Percentiles rank a stretch among this genome's conserved stretches.
Conservation (phyloP, 2,797 vertebrate genomes). For the Gallirallus australis region DNA sequence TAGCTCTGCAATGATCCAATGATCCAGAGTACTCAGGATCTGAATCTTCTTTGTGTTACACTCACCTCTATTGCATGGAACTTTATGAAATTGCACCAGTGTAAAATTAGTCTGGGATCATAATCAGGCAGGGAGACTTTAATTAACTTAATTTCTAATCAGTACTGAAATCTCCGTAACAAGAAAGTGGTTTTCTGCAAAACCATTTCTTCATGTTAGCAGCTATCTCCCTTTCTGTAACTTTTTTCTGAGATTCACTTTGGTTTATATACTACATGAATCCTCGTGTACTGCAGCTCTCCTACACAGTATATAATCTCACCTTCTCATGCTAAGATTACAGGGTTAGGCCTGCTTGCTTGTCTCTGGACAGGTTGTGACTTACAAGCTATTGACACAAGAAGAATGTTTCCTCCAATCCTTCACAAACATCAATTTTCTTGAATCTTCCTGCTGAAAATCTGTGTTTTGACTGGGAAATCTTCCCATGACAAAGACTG, state of each 20-base stretch:
- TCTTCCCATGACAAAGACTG: neutral
- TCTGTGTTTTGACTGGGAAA: neutral
- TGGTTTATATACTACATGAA: neutral
- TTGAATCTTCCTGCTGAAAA: neutral
- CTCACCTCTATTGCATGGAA: neutral
- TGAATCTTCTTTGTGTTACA: neutral
- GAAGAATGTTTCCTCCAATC: neutral
- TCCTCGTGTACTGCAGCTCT: neutral
- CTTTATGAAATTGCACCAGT: neutral
- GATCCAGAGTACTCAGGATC: neutral
- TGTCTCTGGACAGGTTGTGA: neutral
- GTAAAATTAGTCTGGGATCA: constrained; percentile 1
- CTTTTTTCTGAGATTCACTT: neutral
- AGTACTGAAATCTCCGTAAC: neutral
- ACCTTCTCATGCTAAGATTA: neutral
- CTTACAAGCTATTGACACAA: neutral
- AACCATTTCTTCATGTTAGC: neutral
- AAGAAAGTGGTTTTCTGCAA: neutral
- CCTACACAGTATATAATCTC: neutral
- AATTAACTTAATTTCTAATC: constrained; percentile 1
- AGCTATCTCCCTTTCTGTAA: neutral
- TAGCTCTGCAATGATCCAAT: neutral
- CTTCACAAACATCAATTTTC: neutral
- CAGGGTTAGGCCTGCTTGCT: neutral
- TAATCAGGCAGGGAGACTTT: neutral